Percentiles rank a stretch among this genome's conserved stretches.
These are phyloP conservation scores for Incurvaria masculella DNA, from an alignment of 2,888 invertebrate genomes.

Conservation along the genomic window DNA sequence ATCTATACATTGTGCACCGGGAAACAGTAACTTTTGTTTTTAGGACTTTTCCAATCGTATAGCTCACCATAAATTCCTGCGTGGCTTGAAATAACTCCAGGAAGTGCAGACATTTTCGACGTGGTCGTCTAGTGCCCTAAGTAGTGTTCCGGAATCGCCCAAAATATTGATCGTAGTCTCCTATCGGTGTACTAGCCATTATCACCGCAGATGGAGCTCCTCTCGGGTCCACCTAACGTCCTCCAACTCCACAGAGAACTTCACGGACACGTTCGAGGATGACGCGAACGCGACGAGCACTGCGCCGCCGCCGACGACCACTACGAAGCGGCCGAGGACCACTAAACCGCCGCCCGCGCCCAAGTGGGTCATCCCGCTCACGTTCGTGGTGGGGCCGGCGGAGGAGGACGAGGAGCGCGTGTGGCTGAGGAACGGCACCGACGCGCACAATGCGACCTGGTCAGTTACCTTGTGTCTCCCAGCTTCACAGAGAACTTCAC, in stretches of 20 bases:
- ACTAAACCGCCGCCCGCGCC: slow-evolving; percentile 30
- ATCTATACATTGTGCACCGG: too few species aligned
- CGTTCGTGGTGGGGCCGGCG: slow-evolving; percentile 65
- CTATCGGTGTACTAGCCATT: too few species aligned
- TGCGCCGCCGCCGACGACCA: slow-evolving; percentile 25
- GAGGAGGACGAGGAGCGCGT: slow-evolving; percentile 41
- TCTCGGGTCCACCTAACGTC: too few species aligned
- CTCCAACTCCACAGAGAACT: slow-evolving; percentile 33
- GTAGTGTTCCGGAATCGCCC: too few species aligned
- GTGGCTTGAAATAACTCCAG: not conserved
- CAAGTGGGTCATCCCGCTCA: slow-evolving; percentile 78
- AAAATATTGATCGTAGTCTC: too few species aligned
- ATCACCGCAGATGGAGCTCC: too few species aligned
- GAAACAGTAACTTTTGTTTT: too few species aligned
- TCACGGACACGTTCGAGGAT: slow-evolving; percentile 42
- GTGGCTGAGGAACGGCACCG: slow-evolving; percentile 31
- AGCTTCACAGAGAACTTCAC: slow-evolving; percentile 44
- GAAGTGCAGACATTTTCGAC: not conserved
- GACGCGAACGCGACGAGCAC: slow-evolving; percentile 37
- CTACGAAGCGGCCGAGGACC: slow-evolving; percentile 23
- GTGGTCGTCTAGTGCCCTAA: not conserved
- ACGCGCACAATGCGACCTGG: slow-evolving; percentile 38
- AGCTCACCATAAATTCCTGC: not conserved
- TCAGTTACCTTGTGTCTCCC: slow-evolving; percentile 18
- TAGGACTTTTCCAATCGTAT: too few species aligned